Conservation (phyloP, 1,140 invertebrate genomes). For the Dryas iulia region DNA sequence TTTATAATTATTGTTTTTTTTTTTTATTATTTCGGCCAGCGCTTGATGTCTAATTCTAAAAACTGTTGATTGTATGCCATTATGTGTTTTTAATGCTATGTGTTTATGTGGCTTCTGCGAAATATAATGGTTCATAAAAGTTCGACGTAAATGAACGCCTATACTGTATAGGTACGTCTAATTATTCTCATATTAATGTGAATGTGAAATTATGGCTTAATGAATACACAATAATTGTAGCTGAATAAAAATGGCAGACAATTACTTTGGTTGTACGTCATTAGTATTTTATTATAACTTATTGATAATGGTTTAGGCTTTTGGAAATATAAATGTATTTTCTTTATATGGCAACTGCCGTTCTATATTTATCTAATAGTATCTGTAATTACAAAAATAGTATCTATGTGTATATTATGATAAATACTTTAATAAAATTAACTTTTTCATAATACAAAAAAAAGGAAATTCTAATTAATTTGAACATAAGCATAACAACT, state of each 20-base stretch:
- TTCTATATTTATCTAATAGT: no score
- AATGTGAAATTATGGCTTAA: background rate
- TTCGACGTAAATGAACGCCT: background rate
- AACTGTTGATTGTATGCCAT: constrained; percentile 55
- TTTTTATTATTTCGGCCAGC: constrained; percentile 53
- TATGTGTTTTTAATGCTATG: constrained; percentile 34
- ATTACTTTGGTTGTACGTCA: background rate
- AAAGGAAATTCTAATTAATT: background rate
- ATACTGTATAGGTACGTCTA: no score
- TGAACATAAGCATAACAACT: background rate
- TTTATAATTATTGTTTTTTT: constrained; percentile 79
- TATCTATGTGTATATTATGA: no score
- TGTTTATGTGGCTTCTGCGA: constrained; percentile 28
- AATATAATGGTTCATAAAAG: constrained; percentile 10
- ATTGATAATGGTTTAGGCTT: background rate
- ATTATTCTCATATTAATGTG: constrained; percentile 3
- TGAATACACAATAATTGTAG: constrained; percentile 5
- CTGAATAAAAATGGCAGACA: background rate
- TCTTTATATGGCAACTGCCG: no score
- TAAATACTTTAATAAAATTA: no score
- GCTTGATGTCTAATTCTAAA: constrained; percentile 66
- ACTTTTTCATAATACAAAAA: no score
- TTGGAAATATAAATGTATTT: background rate
- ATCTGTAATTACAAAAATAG: no score
- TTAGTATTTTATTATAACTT: background rate